Conservation (phyloP, 1,140 invertebrate species). For the Cydia amplana region DNA sequence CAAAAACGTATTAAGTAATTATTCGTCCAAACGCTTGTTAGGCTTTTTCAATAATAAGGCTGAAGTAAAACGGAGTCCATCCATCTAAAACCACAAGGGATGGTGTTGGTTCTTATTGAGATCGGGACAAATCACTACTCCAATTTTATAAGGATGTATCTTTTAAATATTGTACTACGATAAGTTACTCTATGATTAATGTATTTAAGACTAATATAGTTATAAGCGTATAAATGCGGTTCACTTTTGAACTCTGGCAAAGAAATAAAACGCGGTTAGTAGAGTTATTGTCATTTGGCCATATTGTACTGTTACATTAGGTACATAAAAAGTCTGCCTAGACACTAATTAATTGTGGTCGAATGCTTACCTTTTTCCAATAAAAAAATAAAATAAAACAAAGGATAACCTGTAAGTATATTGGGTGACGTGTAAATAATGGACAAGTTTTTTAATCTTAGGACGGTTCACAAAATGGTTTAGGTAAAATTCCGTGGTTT, state of each 20-base stretch:
- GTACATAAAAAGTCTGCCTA: too few relatives aligned
- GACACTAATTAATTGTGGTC: too few relatives aligned
- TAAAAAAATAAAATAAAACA: too few relatives aligned
- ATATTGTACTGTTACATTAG: too few relatives aligned
- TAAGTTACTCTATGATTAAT: neutral
- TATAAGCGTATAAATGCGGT: neutral
- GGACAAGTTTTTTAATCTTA: too few relatives aligned
- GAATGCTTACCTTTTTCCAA: too few relatives aligned
- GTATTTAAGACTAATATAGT: neutral
- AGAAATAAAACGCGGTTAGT: neutral
- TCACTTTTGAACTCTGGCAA: neutral
- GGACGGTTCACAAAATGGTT: too few relatives aligned
- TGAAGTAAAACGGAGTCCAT: neutral
- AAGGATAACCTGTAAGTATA: too few relatives aligned
- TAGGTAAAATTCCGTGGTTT: too few relatives aligned
- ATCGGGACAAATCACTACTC: neutral
- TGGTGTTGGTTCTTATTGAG: constrained; percentile 1
- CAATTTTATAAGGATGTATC: neutral
- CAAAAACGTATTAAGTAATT: neutral
- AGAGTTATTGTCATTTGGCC: neutral
- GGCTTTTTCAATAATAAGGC: neutral
- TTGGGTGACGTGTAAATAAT: too few relatives aligned
- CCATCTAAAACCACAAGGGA: neutral
- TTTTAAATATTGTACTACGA: neutral
- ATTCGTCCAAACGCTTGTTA: neutral